These are phyloP conservation scores for Caerostris darwini DNA, from an alignment of 1,140 invertebrate genomes.

Conservation along the genomic window DNA sequence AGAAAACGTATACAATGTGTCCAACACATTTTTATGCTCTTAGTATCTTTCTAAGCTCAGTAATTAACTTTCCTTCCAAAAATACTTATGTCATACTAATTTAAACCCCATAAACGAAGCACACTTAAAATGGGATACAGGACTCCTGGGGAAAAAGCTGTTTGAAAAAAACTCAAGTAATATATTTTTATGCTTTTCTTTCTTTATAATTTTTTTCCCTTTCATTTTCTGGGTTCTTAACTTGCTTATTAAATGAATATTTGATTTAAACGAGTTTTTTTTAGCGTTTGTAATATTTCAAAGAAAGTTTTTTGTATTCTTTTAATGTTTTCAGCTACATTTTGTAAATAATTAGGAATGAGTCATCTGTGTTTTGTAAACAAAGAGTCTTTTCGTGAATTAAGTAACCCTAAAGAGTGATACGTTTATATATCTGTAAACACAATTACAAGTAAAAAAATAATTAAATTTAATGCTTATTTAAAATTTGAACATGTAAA, in stretches of 20 bases:
- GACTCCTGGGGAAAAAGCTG: background rate
- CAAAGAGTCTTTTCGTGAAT: no score
- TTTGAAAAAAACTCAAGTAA: background rate
- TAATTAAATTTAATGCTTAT: no score
- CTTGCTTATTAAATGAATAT: background rate
- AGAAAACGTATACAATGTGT: background rate
- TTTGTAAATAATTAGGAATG: background rate
- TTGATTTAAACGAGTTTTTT: background rate
- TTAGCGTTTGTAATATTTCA: background rate
- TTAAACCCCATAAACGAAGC: conserved; percentile 18
- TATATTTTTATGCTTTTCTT: conserved; percentile 14
- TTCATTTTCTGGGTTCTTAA: background rate
- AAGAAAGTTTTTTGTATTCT: background rate
- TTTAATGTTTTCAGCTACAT: background rate
- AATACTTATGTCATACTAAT: background rate
- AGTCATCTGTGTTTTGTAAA: background rate
- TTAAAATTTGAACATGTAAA: no score
- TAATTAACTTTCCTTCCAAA: conserved; percentile 5
- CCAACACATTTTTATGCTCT: background rate
- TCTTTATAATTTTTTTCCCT: conserved; percentile 3
- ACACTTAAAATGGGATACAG: conserved; percentile 23
- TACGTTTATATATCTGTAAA: no score
- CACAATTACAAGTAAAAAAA: no score
- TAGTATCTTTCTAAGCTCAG: background rate
- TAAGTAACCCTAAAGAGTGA: no score